Conservation (phyloP, 2,888 invertebrate species). For the Dione vanillae region DNA sequence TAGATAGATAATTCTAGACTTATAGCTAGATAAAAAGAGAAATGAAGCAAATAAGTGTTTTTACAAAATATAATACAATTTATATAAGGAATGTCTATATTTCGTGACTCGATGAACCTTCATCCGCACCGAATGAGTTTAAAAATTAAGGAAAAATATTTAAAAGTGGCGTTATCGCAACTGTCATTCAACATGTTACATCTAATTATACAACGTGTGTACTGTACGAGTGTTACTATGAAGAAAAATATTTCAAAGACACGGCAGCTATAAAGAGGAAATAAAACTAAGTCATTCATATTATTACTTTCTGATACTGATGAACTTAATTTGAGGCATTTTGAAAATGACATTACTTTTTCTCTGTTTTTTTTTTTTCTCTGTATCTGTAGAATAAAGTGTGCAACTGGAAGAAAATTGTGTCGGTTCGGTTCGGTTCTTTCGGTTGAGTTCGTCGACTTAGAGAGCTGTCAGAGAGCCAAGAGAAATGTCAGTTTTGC, state of each 20-base stretch:
- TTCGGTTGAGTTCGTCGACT: too few relatives aligned
- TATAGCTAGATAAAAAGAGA: background rate
- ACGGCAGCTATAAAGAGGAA: background rate
- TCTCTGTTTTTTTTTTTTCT: too few relatives aligned
- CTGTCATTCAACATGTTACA: conserved; percentile 63
- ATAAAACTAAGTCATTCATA: too few relatives aligned
- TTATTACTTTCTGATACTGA: too few relatives aligned
- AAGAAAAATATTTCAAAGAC: background rate
- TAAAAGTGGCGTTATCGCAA: conserved; percentile 63
- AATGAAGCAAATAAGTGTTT: background rate
- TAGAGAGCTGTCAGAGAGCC: too few relatives aligned
- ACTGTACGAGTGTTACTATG: conserved; percentile 27
- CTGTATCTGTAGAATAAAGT: too few relatives aligned
- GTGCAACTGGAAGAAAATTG: too few relatives aligned
- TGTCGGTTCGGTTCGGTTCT: too few relatives aligned
- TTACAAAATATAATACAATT: too few relatives aligned
- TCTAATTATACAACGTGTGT: conserved; percentile 46
- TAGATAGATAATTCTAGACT: background rate
- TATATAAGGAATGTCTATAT: conserved; percentile 34
- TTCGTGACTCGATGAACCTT: conserved; percentile 35
- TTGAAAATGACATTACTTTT: too few relatives aligned
- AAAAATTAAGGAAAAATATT: conserved; percentile 77
- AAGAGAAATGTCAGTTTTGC: too few relatives aligned
- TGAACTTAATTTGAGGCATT: too few relatives aligned
- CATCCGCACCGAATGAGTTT: conserved; percentile 61